A percentile compares a stretch with the other conserved stretches of the same genome.
These are phyloP conservation scores for Oceanodroma leucorhoa DNA, from an alignment of 2,797 vertebrate species.

Conservation along the genomic window DNA sequence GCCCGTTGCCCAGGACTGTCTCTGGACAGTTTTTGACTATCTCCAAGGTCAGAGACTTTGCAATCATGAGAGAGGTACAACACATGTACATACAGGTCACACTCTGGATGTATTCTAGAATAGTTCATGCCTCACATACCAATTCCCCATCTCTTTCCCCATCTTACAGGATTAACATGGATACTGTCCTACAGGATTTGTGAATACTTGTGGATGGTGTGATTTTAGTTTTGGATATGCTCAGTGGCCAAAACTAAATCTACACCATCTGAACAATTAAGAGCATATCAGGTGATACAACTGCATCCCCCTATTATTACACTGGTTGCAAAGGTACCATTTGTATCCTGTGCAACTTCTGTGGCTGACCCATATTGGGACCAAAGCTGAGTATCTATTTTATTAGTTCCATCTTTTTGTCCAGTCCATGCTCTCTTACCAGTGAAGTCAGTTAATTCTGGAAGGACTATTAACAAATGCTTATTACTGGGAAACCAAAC, in stretches of 20 bases:
- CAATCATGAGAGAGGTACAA: not conserved
- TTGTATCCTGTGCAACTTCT: not conserved
- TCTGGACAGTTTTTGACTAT: not conserved
- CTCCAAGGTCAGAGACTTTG: not conserved
- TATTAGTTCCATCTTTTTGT: not conserved
- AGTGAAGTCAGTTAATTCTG: not conserved
- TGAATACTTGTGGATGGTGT: not conserved
- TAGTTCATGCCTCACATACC: not conserved
- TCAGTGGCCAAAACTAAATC: not conserved
- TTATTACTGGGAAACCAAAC: not conserved
- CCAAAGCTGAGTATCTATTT: not conserved
- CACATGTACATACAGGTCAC: fast-evolving
- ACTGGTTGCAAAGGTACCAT: not conserved
- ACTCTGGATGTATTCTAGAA: not conserved
- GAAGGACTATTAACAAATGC: not conserved
- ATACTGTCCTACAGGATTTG: not conserved
- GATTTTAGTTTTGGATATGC: not conserved
- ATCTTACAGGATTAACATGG: not conserved
- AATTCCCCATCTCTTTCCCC: not conserved
- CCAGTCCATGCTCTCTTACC: not conserved
- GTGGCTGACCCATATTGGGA: not conserved
- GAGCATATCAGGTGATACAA: not conserved
- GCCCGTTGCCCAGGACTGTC: not conserved
- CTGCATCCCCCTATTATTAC: not conserved
- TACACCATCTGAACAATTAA: not conserved